phyloP scores from a whole-genome alignment of 2,888 invertebrate species.

The Asteroscopus sphinx region DNA sequence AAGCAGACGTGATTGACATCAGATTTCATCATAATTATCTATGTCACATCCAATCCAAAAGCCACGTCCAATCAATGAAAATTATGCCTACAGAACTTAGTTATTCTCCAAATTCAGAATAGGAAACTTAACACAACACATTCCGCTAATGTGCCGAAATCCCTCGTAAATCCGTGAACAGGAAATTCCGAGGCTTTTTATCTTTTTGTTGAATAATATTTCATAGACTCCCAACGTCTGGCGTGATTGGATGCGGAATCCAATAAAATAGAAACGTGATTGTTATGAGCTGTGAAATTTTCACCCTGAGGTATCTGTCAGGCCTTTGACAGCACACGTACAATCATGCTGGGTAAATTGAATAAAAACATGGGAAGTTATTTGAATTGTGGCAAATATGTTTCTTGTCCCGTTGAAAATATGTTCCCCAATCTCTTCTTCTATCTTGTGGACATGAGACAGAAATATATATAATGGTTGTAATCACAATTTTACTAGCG shows the following conservation, averaged over 20 bases:
- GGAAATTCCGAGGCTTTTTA: no score
- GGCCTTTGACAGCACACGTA: slow-evolving; percentile 17
- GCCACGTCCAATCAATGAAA: background rate
- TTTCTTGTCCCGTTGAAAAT: no score
- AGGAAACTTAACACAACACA: background rate
- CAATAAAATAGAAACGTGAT: slow-evolving; percentile 27
- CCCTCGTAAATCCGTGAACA: no score
- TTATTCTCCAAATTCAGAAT: background rate
- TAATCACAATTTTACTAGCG: no score
- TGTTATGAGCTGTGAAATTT: slow-evolving; percentile 19
- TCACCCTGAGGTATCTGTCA: slow-evolving; percentile 1
- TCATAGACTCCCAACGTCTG: background rate
- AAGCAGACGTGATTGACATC: background rate
- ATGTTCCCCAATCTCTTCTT: no score
- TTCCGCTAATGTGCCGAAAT: background rate
- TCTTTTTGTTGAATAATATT: no score
- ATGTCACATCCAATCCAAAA: background rate
- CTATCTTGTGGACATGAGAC: no score
- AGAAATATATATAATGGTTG: no score
- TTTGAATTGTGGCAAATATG: background rate
- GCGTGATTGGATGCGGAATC: slow-evolving; percentile 19
- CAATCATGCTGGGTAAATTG: slow-evolving; percentile 14
- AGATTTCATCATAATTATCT: background rate
- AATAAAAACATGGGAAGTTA: slow-evolving; percentile 16
- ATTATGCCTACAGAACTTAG: background rate